Evolutionary conservation across 2,888 invertebrate genomes (phyloP).

Genomic region (Sturmia bella): DNA sequence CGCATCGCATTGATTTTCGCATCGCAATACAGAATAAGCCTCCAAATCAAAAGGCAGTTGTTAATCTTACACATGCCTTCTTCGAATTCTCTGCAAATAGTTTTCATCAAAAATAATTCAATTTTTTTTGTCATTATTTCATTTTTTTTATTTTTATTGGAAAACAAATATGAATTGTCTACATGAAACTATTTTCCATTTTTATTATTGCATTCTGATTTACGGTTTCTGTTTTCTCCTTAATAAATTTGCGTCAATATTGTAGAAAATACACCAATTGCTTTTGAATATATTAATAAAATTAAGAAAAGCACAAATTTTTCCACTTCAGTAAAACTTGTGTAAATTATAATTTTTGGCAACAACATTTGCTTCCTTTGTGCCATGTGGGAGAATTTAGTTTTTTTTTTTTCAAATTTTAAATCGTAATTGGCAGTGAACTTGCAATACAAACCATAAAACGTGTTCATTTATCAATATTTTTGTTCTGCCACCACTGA

Average conservation of each 20-base stretch:
- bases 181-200: constrained; percentile 6
- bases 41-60: too few species aligned
- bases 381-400: background rate
- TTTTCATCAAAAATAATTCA: background rate
- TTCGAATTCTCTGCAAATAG: background rate
- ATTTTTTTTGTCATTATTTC: background rate
- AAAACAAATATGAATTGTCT: background rate
- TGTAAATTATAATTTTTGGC: constrained; percentile 29
- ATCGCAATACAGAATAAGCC: too few species aligned
- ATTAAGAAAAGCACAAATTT: background rate
- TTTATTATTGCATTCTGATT: constrained; percentile 13
- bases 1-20: too few species aligned
- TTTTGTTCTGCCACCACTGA: background rate
- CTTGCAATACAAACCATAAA: constrained; percentile 14
- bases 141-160: constrained; percentile 7
- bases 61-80: too few species aligned
- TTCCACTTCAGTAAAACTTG: constrained; percentile 32
- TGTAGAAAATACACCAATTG: background rate
- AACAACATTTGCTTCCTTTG: constrained; percentile 28
- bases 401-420: background rate
- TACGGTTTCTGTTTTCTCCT: constrained; percentile 1
- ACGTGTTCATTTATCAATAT: background rate
- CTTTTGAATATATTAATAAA: constrained; percentile 13
- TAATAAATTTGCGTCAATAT: constrained; percentile 46
- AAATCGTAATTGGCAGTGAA: constrained; percentile 19